Evolutionary conservation across 1,140 invertebrate species (phyloP), one percentile per base, ranked within the genome.

Genomic region (Aethina tumida): DNA sequence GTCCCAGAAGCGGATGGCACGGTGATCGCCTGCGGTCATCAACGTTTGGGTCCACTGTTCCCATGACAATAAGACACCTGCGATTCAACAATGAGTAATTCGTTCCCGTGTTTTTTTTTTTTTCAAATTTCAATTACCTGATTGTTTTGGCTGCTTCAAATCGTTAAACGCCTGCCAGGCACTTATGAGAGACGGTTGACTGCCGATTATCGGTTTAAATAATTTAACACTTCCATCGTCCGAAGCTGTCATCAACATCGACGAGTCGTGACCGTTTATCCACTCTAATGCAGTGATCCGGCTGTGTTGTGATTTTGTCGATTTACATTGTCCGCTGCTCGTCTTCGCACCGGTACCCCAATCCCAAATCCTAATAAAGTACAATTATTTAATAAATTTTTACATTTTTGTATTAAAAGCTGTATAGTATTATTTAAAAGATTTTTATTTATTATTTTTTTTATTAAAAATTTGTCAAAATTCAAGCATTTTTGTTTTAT

Each of bases 221-320:
- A 92, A 56, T 50, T 79, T 69, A 10, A 92, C 68, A 29, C 79
- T 72, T 18, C 87, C 87, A 61, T 88, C 81, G 60, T 89, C 84
- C 45, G 74, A 70, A 34, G 78, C 81, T 21, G 77, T 70, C 62
- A 86, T 69, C 14, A 89, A 62, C 40, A 89, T 60, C 16, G 79
- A 69, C 36, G 77, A 69, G 57, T 91, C 84, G 56, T 94, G 89
- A 33, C 81, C 71, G 67, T 97, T 95, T n/a, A 95, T 63, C 61
- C 90, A 90, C 50, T 92, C 81, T 19, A 95, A 65, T 20, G 82
- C 70, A 5, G 86, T 84, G 22, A 96, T 79, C 30, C 78, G 75
- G 15, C 76, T 62, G 51, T 16, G 56, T 10, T 35, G 26, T 17
- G 67, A 45, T 52, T 52, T 63, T 4, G 53, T 16, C 21, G 62